Evolutionary conservation across 1,140 invertebrate species (phyloP), one percentile per base, ranked within the genome.

Genomic region (Pseudomyrmex concolor): DNA sequence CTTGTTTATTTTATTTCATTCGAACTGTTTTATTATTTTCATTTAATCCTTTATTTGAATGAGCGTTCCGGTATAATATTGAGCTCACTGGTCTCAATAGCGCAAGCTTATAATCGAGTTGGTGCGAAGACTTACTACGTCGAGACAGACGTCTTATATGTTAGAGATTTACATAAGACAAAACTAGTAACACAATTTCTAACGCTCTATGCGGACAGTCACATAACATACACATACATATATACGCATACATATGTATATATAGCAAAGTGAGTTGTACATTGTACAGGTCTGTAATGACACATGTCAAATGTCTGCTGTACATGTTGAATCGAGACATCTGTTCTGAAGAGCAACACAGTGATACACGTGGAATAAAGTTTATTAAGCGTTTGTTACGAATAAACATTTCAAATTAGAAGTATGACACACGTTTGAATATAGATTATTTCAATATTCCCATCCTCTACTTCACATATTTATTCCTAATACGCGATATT

Each of bases 381-480:
- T 91, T 91, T 91, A 88, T 90, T 82, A 86, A 89, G 78, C 72
- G 87, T 91, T 91, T 85, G 86, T 86, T 89, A 89, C 60, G 67
- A 68, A 83, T 34, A 34, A 34, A 34, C 5, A 34, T 34, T 34
- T 34, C 34, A 34, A 34, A 34, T 83, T 22, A 64, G 10, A 81
- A 82, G 8, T 5, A 51, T 17, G 48, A 68, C 51, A 12, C 54
- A 34, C 34, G 34, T n/a, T n/a, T 34, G 34, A 34, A 34, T 34
- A 7, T 34, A 34, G 5, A 34, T 34, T 34, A 34, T 34, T 34
- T 34, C 34, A 34, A 34, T 34, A 34, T 34, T 34, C 34, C 34
- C 5, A 34, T 34, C 34, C 34, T 34, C 34, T 34, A 34, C 34
- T 7, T 34, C 4, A 34, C 34, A 34, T 34, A 34, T 34, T 34